A percentile compares a stretch with the other conserved stretches of the same genome.
phyloP scores from a whole-genome alignment of 2,113 vertebrate genomes.

The Sciurus niger region DNA sequence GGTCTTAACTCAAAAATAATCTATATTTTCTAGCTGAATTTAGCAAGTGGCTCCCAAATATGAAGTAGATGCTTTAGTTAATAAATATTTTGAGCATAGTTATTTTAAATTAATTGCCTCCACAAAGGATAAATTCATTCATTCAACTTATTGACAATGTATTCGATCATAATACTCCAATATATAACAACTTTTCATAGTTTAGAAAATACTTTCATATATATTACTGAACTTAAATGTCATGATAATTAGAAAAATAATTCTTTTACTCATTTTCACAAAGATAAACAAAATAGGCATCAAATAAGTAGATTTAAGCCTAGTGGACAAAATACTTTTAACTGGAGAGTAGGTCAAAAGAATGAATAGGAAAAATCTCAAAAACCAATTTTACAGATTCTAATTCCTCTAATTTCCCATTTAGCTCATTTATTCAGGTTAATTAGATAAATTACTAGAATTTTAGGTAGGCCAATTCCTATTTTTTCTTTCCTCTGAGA shows the following conservation, averaged over 20 bases:
- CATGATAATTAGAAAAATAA: slow-evolving; percentile 24
- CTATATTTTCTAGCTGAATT: slow-evolving; percentile 69
- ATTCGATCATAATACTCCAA: background rate
- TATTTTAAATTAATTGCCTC: slow-evolving; percentile 51
- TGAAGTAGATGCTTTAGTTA: slow-evolving; percentile 57
- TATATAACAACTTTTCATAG: background rate
- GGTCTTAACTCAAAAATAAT: slow-evolving; percentile 66
- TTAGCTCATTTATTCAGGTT: background rate
- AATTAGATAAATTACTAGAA: slow-evolving; percentile 17
- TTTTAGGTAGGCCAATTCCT: background rate
- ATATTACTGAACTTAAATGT: background rate
- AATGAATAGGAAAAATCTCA: background rate
- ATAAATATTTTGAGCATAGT: slow-evolving; percentile 59
- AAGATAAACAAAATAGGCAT: background rate
- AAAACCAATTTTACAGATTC: background rate
- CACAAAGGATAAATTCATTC: slow-evolving; percentile 11
- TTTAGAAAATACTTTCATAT: slow-evolving; percentile 36
- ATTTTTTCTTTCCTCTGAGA: background rate
- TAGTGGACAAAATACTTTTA: background rate
- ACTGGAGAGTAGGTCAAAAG: background rate
- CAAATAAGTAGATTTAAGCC: background rate
- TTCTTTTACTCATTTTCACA: slow-evolving; percentile 20
- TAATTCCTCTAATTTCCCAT: slow-evolving; percentile 1
- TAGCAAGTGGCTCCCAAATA: slow-evolving; percentile 57
- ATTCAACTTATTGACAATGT: slow-evolving; percentile 1